Base-by-base conservation (phyloP, 2,113 vertebrate genomes). In the Opisthocomus hoazin region DNA sequence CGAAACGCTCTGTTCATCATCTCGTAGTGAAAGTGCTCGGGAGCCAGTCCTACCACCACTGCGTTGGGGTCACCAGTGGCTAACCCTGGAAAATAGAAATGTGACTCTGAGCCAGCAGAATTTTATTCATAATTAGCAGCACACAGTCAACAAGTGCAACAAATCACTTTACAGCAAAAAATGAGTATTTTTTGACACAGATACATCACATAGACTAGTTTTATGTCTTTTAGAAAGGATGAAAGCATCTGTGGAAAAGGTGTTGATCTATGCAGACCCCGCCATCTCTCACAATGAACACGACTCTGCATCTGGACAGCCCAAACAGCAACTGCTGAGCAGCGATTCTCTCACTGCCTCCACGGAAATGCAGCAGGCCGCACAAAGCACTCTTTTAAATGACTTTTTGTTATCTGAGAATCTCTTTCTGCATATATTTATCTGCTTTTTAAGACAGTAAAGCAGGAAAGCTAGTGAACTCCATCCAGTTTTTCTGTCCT, bases 41-140 rank as follows among this genome's bases (percentile, higher is more conserved):
- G 99, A 88, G 99, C 98, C 91, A 99, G 97, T 87, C 99, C 99
- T 19, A 99, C 78, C 71, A 99, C 98, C 39, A 99, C 99, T 10
- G 99, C 99, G 15, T 99, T 99, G 43, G 99, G 99, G 48, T 99
- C 97, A 6, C 96, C 97, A 0, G 98, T 99, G 89, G 98, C 97
- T 37, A 99, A 97, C 82, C 99, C 99, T 99, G 93, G 19, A 83
- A 96, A 95, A 69, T 0, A 29, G 81, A 89, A 90, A 79, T 9
- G 5, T 2, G 4, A 12, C n/a, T 64, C 37, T 68, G 39, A 94
- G 74, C 0, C 0, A 71, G 36, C 4, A 15, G 68, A 22, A 73
- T 24, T 79, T 32, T 27, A 41, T 37, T 61, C 69, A 32, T 32
- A 75, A 37, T 56, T 15, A 17, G 20, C 65, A 93, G 32, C 24